These are phyloP conservation scores for Calycopis cecrops DNA, from an alignment of 1,140 invertebrate species.

Conservation along the genomic window DNA sequence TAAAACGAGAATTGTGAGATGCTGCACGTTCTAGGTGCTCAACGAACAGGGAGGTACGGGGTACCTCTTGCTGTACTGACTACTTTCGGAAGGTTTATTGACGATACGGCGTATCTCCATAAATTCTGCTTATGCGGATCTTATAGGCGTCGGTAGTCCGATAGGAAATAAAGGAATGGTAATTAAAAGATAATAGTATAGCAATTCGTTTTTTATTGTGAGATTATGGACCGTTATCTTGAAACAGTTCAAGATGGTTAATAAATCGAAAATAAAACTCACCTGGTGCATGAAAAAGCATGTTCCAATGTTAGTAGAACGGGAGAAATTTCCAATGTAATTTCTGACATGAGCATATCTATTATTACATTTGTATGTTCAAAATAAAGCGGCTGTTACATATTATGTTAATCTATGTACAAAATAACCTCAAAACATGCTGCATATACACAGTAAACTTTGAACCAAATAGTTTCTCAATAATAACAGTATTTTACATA, in stretches of 20 bases:
- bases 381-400: not conserved
- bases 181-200: not conserved
- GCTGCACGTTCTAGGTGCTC: no score
- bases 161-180: no score
- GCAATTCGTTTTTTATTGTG: slow-evolving; percentile 11
- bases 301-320: slow-evolving; percentile 38
- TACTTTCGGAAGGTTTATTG: no score
- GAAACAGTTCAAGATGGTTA: slow-evolving; percentile 5
- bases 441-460: not conserved
- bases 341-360: slow-evolving; percentile 45
- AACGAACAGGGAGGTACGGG: no score
- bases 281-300: slow-evolving; percentile 41
- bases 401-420: not conserved
- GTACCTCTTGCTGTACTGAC: no score
- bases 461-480: not conserved
- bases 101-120: no score
- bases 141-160: no score
- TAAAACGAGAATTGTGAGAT: no score
- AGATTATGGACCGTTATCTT: slow-evolving; percentile 2
- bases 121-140: no score
- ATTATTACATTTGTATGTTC: slow-evolving; percentile 52
- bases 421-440: not conserved
- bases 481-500: not conserved
- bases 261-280: slow-evolving; percentile 36
- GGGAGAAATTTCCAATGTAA: not conserved